Evolutionary conservation across 2,113 vertebrate species (phyloP).

Genomic region (Camelus bactrianus): DNA sequence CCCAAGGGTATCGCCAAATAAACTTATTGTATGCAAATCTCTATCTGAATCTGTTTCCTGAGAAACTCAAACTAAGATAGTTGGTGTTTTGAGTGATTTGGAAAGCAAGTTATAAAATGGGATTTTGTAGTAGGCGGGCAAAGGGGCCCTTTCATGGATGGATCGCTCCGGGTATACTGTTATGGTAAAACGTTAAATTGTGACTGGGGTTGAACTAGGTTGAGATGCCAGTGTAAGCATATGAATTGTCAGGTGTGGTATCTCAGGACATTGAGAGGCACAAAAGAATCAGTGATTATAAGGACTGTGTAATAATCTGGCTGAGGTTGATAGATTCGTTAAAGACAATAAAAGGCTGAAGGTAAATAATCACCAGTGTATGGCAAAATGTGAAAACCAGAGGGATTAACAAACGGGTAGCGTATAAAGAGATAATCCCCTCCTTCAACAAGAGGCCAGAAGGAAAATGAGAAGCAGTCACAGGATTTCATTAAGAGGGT

Average conservation of each 20-base stretch:
- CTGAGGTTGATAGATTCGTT: neutral
- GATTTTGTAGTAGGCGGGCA: neutral
- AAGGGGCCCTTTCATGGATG: neutral
- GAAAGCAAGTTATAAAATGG: neutral
- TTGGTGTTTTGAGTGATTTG: neutral
- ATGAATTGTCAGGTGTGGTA: neutral
- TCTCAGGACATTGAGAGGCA: neutral
- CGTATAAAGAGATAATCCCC: neutral
- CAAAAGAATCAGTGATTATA: neutral
- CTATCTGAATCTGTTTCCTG: neutral
- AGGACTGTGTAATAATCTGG: neutral
- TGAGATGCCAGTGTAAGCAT: neutral
- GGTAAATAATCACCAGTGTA: neutral
- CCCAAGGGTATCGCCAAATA: neutral
- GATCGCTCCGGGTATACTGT: neutral
- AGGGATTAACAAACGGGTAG: neutral
- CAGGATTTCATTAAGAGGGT: neutral
- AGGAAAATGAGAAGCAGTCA: neutral
- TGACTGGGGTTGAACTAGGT: neutral
- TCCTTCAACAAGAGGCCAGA: neutral
- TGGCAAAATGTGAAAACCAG: neutral
- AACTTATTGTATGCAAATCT: neutral
- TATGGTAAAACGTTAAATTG: neutral
- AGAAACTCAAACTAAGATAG: neutral
- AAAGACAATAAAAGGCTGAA: neutral